phyloP scores from a whole-genome alignment of 1,140 invertebrate genomes.

The Tetraneura akinire region DNA sequence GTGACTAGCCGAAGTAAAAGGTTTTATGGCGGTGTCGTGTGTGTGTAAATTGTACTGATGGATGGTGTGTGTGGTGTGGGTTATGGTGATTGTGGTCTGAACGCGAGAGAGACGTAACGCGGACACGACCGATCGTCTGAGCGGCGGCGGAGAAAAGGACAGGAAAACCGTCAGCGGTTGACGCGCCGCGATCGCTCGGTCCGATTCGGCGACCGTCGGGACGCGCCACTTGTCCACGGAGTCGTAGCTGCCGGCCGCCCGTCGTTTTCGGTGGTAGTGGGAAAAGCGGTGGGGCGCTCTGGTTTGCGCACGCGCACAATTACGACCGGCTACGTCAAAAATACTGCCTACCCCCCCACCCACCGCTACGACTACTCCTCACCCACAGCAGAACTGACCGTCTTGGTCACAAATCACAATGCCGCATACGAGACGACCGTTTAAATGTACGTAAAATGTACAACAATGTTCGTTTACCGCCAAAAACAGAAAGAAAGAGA shows the following conservation, averaged over 20 bases:
- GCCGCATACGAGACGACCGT: not conserved
- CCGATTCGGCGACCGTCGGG: conserved; percentile 28
- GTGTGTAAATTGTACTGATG: not conserved
- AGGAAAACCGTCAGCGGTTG: conserved; percentile 2
- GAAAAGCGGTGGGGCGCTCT: too few relatives aligned
- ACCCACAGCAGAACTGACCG: not conserved
- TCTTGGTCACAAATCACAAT: too few relatives aligned
- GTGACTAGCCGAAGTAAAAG: not conserved
- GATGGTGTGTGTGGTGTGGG: not conserved
- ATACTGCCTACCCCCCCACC: not conserved
- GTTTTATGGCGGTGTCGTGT: not conserved
- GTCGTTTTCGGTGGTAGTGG: too few relatives aligned
- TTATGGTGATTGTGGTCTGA: not conserved
- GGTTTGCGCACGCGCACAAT: not conserved
- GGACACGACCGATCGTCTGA: conserved; percentile 25
- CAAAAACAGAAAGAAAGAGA: not conserved
- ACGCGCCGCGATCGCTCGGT: conserved; percentile 30
- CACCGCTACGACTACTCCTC: conserved; percentile 5
- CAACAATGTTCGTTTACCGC: conserved; percentile 15
- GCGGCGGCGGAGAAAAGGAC: conserved; percentile 42
- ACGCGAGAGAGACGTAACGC: not conserved
- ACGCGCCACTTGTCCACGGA: conserved; percentile 40
- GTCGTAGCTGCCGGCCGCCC: not conserved
- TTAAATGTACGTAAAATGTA: not conserved
- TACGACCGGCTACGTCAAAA: not conserved